These are phyloP conservation scores for Pteropus rufus DNA, from an alignment of 2,797 vertebrate species.

Conservation along the genomic window DNA sequence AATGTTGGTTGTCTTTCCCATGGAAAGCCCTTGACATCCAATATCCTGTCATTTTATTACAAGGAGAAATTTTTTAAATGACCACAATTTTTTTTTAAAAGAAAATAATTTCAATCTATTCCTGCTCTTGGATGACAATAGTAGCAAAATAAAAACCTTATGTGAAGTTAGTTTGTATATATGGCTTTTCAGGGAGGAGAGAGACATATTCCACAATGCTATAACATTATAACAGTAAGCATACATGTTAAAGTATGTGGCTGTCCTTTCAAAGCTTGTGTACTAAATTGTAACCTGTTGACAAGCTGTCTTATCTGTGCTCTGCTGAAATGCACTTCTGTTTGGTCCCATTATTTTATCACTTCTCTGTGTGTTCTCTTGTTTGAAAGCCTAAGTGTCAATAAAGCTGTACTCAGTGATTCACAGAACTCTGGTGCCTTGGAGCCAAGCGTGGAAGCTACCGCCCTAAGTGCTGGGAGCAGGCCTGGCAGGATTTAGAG, in stretches of 20 bases:
- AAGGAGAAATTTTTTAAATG: neutral
- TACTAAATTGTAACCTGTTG: constrained; percentile 15
- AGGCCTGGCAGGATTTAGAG: neutral
- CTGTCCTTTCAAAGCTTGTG: neutral
- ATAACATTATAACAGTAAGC: neutral
- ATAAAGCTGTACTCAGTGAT: neutral
- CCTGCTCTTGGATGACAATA: neutral
- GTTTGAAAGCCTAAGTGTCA: neutral
- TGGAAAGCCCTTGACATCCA: neutral
- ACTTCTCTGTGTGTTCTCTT: neutral
- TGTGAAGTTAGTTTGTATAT: neutral
- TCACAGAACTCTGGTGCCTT: neutral
- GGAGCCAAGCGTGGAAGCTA: neutral
- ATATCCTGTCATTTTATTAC: neutral
- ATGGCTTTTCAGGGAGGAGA: neutral
- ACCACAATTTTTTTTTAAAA: neutral
- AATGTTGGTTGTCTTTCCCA: neutral
- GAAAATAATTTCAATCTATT: neutral
- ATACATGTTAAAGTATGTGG: neutral
- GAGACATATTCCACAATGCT: neutral
- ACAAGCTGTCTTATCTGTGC: constrained; percentile 8
- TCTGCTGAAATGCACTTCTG: neutral
- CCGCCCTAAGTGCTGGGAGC: neutral
- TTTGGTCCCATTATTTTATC: constrained; percentile 45
- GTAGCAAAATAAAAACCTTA: neutral